These are phyloP conservation scores for Phyllotis vaccarum DNA, from an alignment of 2,797 vertebrate species.

Conservation along the genomic window DNA sequence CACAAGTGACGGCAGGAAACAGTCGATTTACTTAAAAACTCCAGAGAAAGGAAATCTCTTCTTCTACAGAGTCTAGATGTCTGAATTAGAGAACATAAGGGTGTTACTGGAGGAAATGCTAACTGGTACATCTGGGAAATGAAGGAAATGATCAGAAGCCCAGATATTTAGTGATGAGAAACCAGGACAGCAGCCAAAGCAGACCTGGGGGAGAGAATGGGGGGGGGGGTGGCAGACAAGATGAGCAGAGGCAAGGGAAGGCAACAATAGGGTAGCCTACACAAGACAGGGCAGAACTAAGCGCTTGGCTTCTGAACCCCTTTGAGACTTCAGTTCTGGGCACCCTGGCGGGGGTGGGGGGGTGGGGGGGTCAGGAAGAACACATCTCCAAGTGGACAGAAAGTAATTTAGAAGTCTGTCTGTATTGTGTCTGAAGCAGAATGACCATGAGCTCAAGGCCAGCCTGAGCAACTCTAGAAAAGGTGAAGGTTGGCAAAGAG, in stretches of 20 bases:
- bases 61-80: conserved; percentile 72
- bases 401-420: conserved; percentile 29
- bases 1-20: conserved; percentile 69
- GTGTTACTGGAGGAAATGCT: conserved; percentile 62
- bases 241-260: conserved; percentile 58
- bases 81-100: conserved; percentile 69
- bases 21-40: conserved; percentile 73
- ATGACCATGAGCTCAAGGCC: background rate
- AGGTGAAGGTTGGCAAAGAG: background rate
- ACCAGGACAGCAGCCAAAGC: conserved; percentile 78
- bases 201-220: conserved; percentile 67
- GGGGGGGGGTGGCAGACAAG: conserved; percentile 47
- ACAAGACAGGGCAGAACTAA: background rate
- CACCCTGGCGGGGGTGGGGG: no score
- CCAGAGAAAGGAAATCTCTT: conserved; percentile 7
- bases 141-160: conserved; percentile 77
- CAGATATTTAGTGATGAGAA: conserved; percentile 83
- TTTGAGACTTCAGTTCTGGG: background rate
- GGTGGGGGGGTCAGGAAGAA: background rate
- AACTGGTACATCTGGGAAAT: conserved; percentile 80
- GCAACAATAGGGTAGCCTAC: conserved; percentile 57
- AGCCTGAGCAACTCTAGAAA: background rate
- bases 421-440: background rate
- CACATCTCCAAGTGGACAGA: background rate
- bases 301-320: background rate